These are phyloP conservation scores for Drosophila testacea DNA, from an alignment of 2,888 invertebrate genomes.

Conservation along the genomic window DNA sequence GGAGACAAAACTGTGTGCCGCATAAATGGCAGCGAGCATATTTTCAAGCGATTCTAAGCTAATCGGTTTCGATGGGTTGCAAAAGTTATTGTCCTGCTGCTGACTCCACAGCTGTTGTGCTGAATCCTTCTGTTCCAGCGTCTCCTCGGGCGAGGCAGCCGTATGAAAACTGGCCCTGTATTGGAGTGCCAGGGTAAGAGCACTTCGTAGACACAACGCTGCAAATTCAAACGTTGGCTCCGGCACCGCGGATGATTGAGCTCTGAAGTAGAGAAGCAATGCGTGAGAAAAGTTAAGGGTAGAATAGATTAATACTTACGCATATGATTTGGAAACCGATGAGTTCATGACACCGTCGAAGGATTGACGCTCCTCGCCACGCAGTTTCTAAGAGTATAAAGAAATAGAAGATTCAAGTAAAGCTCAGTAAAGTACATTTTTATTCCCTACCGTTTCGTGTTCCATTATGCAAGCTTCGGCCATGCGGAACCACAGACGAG, in stretches of 20 bases:
- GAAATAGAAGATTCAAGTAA: not conserved
- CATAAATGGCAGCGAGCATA: conserved; percentile 89
- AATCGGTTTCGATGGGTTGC: conserved; percentile 88
- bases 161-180: conserved; percentile 68
- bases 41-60: conserved; percentile 87
- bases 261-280: conserved; percentile 39
- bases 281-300: not conserved
- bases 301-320: conserved; percentile 59
- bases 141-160: conserved; percentile 53
- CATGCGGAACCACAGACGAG: conserved; percentile 95
- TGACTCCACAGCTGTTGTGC: conserved; percentile 69
- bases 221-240: conserved; percentile 96
- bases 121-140: conserved; percentile 53
- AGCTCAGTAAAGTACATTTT: not conserved
- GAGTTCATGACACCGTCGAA: conserved; percentile 35
- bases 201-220: conserved; percentile 94
- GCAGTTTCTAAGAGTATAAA: conserved; percentile 42
- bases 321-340: conserved; percentile 51
- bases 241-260: conserved; percentile 93
- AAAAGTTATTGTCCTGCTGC: conserved; percentile 86
- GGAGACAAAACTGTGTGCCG: conserved; percentile 93
- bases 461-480: conserved; percentile 95
- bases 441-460: conserved; percentile 86
- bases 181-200: conserved; percentile 84
- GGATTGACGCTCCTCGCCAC: conserved; percentile 55